Evolutionary conservation across 2,888 invertebrate species (phyloP).

Genomic region (Leptinotarsa juncta): DNA sequence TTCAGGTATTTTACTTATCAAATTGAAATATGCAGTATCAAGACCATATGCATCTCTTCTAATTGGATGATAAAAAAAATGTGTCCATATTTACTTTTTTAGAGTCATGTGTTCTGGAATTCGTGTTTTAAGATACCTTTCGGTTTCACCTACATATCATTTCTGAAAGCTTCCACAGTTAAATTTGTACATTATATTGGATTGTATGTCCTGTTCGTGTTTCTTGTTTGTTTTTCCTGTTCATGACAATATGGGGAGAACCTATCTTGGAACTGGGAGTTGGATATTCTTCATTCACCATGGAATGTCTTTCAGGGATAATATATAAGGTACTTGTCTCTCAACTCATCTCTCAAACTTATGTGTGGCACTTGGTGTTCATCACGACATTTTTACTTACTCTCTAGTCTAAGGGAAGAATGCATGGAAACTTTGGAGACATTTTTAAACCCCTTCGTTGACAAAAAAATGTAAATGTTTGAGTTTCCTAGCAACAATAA

Average conservation of each 20-base stretch:
- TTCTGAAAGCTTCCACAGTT: too few relatives aligned
- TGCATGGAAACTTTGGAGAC: background rate
- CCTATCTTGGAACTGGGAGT: background rate
- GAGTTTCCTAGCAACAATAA: background rate
- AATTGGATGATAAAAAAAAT: too few relatives aligned
- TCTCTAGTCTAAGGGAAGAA: background rate
- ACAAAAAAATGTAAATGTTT: background rate
- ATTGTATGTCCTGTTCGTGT: background rate
- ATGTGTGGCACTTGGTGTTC: background rate
- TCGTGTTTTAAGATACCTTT: too few relatives aligned
- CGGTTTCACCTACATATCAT: too few relatives aligned
- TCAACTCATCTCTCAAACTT: background rate
- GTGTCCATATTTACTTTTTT: too few relatives aligned
- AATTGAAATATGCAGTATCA: too few relatives aligned
- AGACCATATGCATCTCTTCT: too few relatives aligned
- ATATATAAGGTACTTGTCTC: background rate
- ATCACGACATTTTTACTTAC: background rate
- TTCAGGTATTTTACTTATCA: too few relatives aligned
- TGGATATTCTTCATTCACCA: background rate
- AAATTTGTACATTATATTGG: too few relatives aligned
- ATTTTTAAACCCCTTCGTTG: too few relatives aligned
- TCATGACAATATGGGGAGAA: background rate
- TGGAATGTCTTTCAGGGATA: background rate
- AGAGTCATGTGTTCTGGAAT: too few relatives aligned
- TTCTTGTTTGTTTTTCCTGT: background rate